Evolutionary conservation across 2,888 invertebrate species (phyloP), one percentile per base, ranked within the genome.

Genomic region (Eupithecia abbreviata): DNA sequence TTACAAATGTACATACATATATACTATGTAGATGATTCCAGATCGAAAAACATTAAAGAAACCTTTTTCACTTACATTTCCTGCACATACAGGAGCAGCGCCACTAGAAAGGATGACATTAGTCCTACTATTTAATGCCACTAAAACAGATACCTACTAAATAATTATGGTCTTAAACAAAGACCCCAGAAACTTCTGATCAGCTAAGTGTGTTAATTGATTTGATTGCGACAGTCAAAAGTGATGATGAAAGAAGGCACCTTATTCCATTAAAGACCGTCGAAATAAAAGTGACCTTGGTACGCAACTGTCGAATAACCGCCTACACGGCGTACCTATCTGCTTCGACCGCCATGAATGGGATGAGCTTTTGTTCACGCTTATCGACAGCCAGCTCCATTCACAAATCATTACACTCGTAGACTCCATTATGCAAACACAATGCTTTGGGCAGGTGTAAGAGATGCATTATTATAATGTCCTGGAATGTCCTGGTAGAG

Each of bases 251-350:
- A 72, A 74, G 30, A 68, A 68, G 47, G 30, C 72, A 45, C 69
- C 72, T 67, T 67, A 73, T 71, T 74, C 69, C 74, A 74, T 75
- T 71, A 71, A 62, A 62, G 67, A 45, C 9, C 69, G 41, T 75
- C 67, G 72, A 73, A 78, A 73, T 68, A 67, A 75, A 75, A 42
- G 30, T 73, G 73, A 49, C 78, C 78, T 78, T 78, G 78, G 68
- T 71, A 71, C 71, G 67, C 65, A 77, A 74, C 67, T 49, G 75
- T 71, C 71, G 49, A 49, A 49, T 58, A 43, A 42, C 73, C 66
- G n/a, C 78, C 78, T 75, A 77, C 78, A 12, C 75, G 15, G 42
- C 13, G 13, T 42, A 69, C 9, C 47, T 49, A 18, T 1, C 30
- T 30, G 30, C 30, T 30, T 30, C n/a, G 5, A 15, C 9, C 68